phyloP scores from a whole-genome alignment of 1,140 invertebrate species.

The Whitmania pigra region DNA sequence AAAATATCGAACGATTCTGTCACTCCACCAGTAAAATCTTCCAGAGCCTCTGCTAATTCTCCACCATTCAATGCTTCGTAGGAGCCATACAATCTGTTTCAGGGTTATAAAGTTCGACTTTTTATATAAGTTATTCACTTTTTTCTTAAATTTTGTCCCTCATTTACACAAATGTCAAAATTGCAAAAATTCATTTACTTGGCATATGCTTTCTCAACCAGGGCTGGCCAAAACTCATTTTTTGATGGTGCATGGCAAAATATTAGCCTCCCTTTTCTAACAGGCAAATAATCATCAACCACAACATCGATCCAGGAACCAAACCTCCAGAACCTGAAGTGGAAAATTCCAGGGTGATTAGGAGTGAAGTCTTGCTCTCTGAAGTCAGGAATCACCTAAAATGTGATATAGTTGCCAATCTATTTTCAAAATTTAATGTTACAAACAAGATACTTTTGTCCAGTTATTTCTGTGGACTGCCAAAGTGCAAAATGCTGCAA shows the following conservation, averaged over 20 bases:
- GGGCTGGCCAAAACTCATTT: slow-evolving; percentile 64
- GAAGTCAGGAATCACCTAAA: slow-evolving; percentile 35
- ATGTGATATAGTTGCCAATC: no score
- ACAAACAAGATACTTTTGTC: slow-evolving; percentile 41
- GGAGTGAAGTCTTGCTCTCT: slow-evolving; percentile 38
- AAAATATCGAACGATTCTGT: slow-evolving; percentile 45
- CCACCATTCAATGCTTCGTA: slow-evolving; percentile 52
- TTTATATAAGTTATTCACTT: no score
- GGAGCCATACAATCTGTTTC: slow-evolving; percentile 46
- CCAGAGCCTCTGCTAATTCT: slow-evolving; percentile 50
- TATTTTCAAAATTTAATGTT: no score
- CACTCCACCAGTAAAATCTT: slow-evolving; percentile 52
- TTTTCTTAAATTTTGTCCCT: not conserved
- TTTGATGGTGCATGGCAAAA: slow-evolving; percentile 57
- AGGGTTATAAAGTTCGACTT: not conserved
- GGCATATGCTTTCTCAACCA: slow-evolving; percentile 70
- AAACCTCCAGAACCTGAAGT: slow-evolving; percentile 60
- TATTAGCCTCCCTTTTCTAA: slow-evolving; percentile 53
- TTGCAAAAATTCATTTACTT: slow-evolving; percentile 48
- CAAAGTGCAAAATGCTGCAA: slow-evolving; percentile 50
- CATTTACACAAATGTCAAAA: not conserved
- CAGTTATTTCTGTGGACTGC: slow-evolving; percentile 49
- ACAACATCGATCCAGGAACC: slow-evolving; percentile 59
- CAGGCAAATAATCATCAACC: slow-evolving; percentile 59
- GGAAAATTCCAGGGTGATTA: slow-evolving; percentile 37